Conservation (phyloP, 2,113 vertebrate species). For the Fregata magnificens region DNA sequence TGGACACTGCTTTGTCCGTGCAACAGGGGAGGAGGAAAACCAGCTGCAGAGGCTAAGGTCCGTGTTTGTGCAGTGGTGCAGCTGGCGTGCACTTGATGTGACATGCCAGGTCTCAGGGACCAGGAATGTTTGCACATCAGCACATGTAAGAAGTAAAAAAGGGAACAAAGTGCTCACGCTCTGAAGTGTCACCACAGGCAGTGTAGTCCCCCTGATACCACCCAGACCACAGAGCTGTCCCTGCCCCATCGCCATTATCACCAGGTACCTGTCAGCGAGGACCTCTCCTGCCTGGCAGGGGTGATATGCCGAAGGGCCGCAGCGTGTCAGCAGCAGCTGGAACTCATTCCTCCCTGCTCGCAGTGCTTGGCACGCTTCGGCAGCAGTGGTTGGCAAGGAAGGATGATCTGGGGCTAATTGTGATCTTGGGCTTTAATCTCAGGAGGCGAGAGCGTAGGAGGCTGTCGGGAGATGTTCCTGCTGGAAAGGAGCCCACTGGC, state of each 20-base stretch:
- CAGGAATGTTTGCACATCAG: background rate
- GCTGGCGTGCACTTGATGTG: background rate
- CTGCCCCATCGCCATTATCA: rapidly evolving
- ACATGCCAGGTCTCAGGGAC: background rate
- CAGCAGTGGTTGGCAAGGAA: background rate
- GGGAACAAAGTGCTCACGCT: rapidly evolving
- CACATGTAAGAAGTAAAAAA: background rate
- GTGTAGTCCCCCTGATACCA: background rate
- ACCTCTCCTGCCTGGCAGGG: background rate
- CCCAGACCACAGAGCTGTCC: background rate
- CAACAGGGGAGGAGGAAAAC: background rate
- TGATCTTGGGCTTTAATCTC: background rate
- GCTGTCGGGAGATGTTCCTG: background rate
- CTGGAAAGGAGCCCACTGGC: background rate
- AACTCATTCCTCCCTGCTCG: rapidly evolving
- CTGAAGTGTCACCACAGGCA: background rate
- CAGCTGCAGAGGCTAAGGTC: background rate
- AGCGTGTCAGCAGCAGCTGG: background rate
- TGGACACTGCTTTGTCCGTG: rapidly evolving
- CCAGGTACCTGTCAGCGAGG: rapidly evolving
- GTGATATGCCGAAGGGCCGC: rapidly evolving
- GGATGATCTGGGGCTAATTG: background rate
- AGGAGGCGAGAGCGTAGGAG: rapidly evolving
- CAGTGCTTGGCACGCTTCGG: background rate
- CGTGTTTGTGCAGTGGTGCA: rapidly evolving